These are phyloP conservation scores for Eupleurogrammus muticus DNA, from an alignment of 2,797 vertebrate genomes.

Conservation along the genomic window DNA sequence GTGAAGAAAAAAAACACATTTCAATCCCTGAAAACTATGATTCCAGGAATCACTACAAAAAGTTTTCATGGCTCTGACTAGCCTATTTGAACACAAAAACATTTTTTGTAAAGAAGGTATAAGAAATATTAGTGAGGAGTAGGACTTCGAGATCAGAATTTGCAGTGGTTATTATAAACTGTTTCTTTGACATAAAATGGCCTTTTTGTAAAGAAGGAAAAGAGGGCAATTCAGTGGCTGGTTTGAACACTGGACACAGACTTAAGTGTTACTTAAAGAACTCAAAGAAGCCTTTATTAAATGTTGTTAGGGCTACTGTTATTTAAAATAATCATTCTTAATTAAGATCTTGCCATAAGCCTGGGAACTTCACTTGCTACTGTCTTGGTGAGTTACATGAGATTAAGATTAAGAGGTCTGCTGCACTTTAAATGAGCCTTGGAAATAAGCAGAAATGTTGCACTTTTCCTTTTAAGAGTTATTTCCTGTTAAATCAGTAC, in stretches of 20 bases:
- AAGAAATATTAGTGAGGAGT: not conserved
- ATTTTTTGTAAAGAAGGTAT: not conserved
- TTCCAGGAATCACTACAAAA: not conserved
- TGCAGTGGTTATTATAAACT: not conserved
- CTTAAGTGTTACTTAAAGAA: not conserved
- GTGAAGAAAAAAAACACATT: not conserved
- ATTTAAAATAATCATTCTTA: not conserved
- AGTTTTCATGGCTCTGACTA: conserved; percentile 30
- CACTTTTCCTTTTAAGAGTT: not conserved
- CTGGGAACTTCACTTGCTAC: not conserved
- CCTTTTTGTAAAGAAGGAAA: not conserved
- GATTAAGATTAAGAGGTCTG: not conserved
- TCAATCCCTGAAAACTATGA: not conserved
- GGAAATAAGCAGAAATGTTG: not conserved
- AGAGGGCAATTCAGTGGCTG: no score
- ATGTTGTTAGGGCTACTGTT: not conserved
- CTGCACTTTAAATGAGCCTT: not conserved
- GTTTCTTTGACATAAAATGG: no score
- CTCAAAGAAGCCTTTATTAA: not conserved
- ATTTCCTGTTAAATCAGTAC: not conserved
- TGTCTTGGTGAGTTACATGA: not conserved
- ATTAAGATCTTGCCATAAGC: not conserved
- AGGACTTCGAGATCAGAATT: not conserved
- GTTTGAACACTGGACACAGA: no score
- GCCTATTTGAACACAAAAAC: conserved; percentile 8